Evolutionary conservation across 2,888 invertebrate genomes (phyloP), one percentile per base, ranked within the genome.

Genomic region (Orthosia gothica): DNA sequence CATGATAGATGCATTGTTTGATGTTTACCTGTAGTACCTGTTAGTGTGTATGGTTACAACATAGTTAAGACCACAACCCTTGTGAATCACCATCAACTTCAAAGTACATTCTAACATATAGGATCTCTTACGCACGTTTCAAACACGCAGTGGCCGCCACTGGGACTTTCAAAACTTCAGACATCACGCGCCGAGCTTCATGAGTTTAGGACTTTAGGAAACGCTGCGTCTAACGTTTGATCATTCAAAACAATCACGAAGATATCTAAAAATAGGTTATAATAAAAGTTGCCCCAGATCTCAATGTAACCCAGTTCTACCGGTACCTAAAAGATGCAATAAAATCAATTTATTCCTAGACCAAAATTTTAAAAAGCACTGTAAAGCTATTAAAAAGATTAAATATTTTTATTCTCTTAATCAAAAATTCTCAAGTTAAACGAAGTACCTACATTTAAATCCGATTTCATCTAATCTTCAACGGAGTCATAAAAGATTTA

Each of bases 401-500:
- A n/a, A n/a, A 73, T 0, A 47, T 50, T 16, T 16, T 12, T 58
- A 32, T 32, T 7, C 32, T 0, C 32, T 32, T 32, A 45, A 47
- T 59, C 32, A 23, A 3, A 2, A 58, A 23, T 9, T 18, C 26
- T 49, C 12, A 67, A 74, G 40, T 20, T 23, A 52, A 26, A 58
- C 20, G 16, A 7, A 32, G 20, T 57, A 20, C 40, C 40, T 9
- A 40, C 9, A 57, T 47, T 69, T 66, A 55, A 70, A 74, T 66
- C 83, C 26, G 49, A 67, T 61, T 74, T 58, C 16, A 62, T 49
- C 23, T 50, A 83, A 79, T 55, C 65, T 47, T 32, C 45, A 62
- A 50, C 32, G 55, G 32, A 80, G 65, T 49, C 2, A 65, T 47
- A 16, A 70, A 81, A 75, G 65, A 75, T 84, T 81, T 80, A 68